phyloP scores from a whole-genome alignment of 2,113 vertebrate genomes.

The Serinus canaria region DNA sequence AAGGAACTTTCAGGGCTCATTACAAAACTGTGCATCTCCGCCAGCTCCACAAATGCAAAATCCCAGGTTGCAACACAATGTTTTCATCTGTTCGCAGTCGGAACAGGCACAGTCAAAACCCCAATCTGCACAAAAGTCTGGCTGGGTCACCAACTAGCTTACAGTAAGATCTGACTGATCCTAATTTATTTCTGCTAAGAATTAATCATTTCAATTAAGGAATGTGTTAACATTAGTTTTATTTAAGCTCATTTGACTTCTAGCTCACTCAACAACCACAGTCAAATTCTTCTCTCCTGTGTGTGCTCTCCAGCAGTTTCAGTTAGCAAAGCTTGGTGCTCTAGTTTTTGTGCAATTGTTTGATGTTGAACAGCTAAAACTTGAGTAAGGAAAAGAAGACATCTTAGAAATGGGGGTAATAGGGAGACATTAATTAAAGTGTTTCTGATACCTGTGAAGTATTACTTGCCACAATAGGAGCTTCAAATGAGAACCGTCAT shows the following conservation, averaged over 20 bases:
- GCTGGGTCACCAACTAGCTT: slow-evolving; percentile 62
- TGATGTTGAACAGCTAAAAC: not conserved
- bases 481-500: not conserved
- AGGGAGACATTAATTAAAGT: not conserved
- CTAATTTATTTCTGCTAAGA: not conserved
- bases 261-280: not conserved
- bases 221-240: slow-evolving; percentile 42
- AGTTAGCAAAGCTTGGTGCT: slow-evolving; percentile 31
- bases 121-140: slow-evolving; percentile 93
- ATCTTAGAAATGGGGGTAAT: not conserved
- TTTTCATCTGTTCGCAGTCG: slow-evolving; percentile 96
- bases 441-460: slow-evolving; percentile 43
- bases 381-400: not conserved
- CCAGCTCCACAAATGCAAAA: slow-evolving; percentile 93
- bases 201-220: slow-evolving; percentile 53
- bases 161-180: slow-evolving; percentile 50
- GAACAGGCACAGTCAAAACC: slow-evolving; percentile 97
- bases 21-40: slow-evolving; percentile 97
- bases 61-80: slow-evolving; percentile 90
- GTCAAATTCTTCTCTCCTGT: not conserved
- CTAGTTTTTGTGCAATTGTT: slow-evolving; percentile 14
- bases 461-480: slow-evolving; percentile 2
- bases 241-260: slow-evolving; percentile 9
- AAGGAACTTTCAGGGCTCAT: slow-evolving; percentile 95
- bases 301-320: slow-evolving; percentile 8